Conservation (phyloP, 2,888 invertebrate species). For the Protodeltote pygarga region DNA sequence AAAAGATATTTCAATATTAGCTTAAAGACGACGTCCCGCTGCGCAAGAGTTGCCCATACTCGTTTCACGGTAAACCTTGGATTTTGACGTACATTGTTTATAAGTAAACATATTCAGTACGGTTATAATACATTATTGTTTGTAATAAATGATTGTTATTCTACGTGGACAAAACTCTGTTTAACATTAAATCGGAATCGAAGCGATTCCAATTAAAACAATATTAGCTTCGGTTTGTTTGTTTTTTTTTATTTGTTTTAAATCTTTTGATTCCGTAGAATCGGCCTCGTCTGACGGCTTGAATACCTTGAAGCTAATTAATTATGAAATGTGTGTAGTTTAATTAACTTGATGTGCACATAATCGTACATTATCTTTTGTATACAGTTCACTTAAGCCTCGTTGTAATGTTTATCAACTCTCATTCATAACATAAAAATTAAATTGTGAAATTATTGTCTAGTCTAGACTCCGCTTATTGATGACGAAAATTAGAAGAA, state of each 20-base stretch:
- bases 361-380: neutral
- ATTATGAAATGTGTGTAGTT: constrained; percentile 36
- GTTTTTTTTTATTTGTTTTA: constrained; percentile 24
- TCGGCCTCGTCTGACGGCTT: constrained; percentile 30
- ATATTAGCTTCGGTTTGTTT: constrained; percentile 26
- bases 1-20: constrained; percentile 77
- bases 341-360: constrained; percentile 26
- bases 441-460: too few species aligned
- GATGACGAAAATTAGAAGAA: too few species aligned
- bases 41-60: constrained; percentile 57
- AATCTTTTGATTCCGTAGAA: constrained; percentile 37
- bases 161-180: constrained; percentile 10
- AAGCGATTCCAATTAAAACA: constrained; percentile 39
- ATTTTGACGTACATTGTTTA: constrained; percentile 56
- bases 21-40: constrained; percentile 67
- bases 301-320: constrained; percentile 32
- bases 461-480: too few species aligned
- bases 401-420: too few species aligned
- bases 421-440: too few species aligned
- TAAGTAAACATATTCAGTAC: constrained; percentile 53
- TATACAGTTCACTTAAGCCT: neutral
- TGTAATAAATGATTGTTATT: constrained; percentile 24
- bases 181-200: constrained; percentile 12
- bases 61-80: constrained; percentile 56
- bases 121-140: constrained; percentile 49